Evolutionary conservation across 2,113 vertebrate species (phyloP), one percentile per base, ranked within the genome.

Genomic region (Mugil cephalus): DNA sequence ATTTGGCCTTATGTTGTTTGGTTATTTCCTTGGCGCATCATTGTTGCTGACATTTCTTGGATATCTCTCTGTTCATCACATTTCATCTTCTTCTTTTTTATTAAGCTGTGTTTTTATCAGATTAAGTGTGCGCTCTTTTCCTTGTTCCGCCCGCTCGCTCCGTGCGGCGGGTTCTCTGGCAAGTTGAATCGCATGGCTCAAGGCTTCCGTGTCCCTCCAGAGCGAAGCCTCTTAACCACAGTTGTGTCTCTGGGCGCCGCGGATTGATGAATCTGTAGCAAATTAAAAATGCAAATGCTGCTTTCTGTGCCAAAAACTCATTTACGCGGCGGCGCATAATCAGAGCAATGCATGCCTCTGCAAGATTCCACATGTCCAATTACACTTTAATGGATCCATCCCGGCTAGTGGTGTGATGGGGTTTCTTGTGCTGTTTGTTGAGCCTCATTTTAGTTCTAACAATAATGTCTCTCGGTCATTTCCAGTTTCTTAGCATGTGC

Each of bases 281-380:
- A 78, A 84, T 87, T 45, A 81, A 79, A 84, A 84, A 84, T 81
- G 70, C 74, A 72, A 72, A 74, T 74, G 58, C 2, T 45, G 58
- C 36, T 74, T 68, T 61, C 53, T 13, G 51, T 52, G 15, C 52
- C 64, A 77, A 77, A 80, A 36, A 24, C 42, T 74, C 3, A 71
- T 80, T 77, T 71, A 70, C 48, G 24, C 62, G 7, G 61, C 69
- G 39, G 51, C 51, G 24, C 39, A 36, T 51, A 66, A 79, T 73
- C 54, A 69, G 56, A 72, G 76, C n/a, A 4, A 62, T n/a, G 14
- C 59, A 50, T 62, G 39, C 17, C 50, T 71, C 43, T 62, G 18
- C 30, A 59, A 67, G 50, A 54, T 53, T 63, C 55, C 30, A 21
- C 58, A 62, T 58, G 73, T 69, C 53, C 60, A 54, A 42, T 69